Evolutionary conservation across 2,113 vertebrate genomes (phyloP), one percentile per base, ranked within the genome.

Genomic region (Brachypteracias leptosomus): DNA sequence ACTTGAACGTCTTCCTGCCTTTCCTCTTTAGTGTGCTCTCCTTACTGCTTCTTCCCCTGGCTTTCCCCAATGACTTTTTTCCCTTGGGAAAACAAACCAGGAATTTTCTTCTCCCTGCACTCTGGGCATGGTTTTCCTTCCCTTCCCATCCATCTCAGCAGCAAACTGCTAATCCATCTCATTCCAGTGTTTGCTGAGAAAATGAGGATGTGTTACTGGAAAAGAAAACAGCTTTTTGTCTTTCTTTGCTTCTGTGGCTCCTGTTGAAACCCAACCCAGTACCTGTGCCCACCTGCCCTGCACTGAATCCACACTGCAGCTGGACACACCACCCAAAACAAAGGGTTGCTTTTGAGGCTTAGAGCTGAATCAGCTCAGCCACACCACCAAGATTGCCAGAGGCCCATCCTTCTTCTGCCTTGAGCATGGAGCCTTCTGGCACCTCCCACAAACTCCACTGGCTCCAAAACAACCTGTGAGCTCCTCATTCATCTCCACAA

Each of bases 1-100:
- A 79, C 84, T 90, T 90, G 61, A 90, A 95, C 21, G 36, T 18
- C 88, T 79, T 51, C 86, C 77, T 93, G 96, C 73, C 65, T 92
- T 36, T 65, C 88, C 47, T 85, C 12, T 38, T 91, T 36, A 46
- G 61, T 42, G 42, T 54, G 74, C 87, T 73, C 84, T 79, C 74
- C 78, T 88, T 66, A 31, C 33, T 76, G 71, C 46, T 47, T 47
- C 18, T 47, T 47, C 18, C 18, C 46, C 46, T n/a, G 15, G 42
- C 42, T 46, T 42, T 2, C 25, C 61, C 73, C 77, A 9, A 49
- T 46, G 38, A 76, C 62, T 79, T 58, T 67, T 92, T 26, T 66
- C 28, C 47, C 61, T 44, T 54, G 14, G 26, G 18, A 95, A 89
- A 89, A 42, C 55, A 46, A 91, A 65, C 3, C 59, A 87, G 35